These are phyloP conservation scores for Puffinus mauretanicus DNA, from an alignment of 2,113 vertebrate species.

Conservation along the genomic window DNA sequence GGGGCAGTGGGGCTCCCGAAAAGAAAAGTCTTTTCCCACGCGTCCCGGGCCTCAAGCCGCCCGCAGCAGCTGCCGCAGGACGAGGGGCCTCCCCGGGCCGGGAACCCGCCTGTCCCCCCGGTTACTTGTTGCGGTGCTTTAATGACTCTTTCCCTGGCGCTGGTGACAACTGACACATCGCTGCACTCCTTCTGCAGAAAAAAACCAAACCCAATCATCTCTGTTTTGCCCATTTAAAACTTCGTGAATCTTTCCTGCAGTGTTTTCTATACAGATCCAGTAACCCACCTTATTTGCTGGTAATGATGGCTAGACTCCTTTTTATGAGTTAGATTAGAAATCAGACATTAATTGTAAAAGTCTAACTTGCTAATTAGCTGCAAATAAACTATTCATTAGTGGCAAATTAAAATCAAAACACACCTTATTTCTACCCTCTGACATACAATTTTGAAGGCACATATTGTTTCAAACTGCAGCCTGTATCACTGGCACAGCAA, in stretches of 20 bases:
- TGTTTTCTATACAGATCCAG: slow-evolving; percentile 11
- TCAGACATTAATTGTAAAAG: slow-evolving; percentile 69
- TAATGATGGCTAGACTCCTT: background rate
- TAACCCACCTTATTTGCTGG: slow-evolving; percentile 35
- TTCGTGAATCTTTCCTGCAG: background rate
- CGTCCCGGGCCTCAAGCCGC: background rate
- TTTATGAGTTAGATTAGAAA: slow-evolving; percentile 65
- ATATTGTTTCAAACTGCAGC: slow-evolving; percentile 64
- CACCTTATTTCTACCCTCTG: slow-evolving; percentile 40
- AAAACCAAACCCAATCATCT: background rate
- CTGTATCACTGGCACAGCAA: slow-evolving; percentile 70
- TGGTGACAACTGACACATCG: background rate
- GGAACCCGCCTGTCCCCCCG: background rate
- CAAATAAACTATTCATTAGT: slow-evolving; percentile 78
- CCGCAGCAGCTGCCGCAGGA: background rate
- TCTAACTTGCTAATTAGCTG: slow-evolving; percentile 76
- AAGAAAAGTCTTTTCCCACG: no score
- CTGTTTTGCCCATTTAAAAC: slow-evolving; percentile 23
- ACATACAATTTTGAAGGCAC: slow-evolving; percentile 63
- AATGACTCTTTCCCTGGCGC: background rate
- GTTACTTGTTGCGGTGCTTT: background rate
- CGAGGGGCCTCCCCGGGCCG: background rate
- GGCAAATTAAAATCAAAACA: slow-evolving; percentile 74
- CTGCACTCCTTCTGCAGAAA: background rate
- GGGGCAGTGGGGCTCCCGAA: background rate